Conservation (phyloP, 2,888 invertebrate genomes). For the Sphaerophoria taeniata region DNA sequence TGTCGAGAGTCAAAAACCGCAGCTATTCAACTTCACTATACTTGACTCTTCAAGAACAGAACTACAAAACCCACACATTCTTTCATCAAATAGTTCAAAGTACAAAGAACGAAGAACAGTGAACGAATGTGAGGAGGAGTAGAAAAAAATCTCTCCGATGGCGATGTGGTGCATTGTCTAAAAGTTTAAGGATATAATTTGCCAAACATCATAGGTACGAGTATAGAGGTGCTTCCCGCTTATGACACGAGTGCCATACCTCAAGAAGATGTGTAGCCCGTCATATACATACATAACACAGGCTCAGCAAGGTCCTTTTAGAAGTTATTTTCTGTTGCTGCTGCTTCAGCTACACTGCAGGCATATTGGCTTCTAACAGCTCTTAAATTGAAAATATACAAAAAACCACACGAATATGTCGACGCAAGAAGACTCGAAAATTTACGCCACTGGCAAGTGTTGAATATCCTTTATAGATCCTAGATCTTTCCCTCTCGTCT, state of each 20-base stretch:
- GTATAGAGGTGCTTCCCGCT: not conserved
- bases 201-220: slow-evolving; percentile 9
- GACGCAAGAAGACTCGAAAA: slow-evolving; percentile 53
- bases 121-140: not conserved
- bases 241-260: slow-evolving; percentile 27
- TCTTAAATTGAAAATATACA: slow-evolving; percentile 32
- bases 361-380: slow-evolving; percentile 12
- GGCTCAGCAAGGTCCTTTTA: slow-evolving; percentile 21
- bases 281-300: not conserved
- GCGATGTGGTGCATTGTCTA: slow-evolving; percentile 35
- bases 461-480: slow-evolving; percentile 34
- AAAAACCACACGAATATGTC: slow-evolving; percentile 56
- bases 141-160: not conserved
- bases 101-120: not conserved
- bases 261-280: slow-evolving; percentile 29
- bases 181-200: slow-evolving; percentile 57
- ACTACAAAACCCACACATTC: not conserved
- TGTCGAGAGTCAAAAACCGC: slow-evolving; percentile 44
- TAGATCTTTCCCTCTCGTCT: not conserved
- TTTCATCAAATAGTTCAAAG: slow-evolving; percentile 27
- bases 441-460: slow-evolving; percentile 49
- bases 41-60: not conserved
- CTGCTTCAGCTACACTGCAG: slow-evolving; percentile 15
- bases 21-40: slow-evolving; percentile 40
- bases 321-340: not conserved